phyloP scores from a whole-genome alignment of 2,888 invertebrate genomes.

The Ecliptopera silaceata region DNA sequence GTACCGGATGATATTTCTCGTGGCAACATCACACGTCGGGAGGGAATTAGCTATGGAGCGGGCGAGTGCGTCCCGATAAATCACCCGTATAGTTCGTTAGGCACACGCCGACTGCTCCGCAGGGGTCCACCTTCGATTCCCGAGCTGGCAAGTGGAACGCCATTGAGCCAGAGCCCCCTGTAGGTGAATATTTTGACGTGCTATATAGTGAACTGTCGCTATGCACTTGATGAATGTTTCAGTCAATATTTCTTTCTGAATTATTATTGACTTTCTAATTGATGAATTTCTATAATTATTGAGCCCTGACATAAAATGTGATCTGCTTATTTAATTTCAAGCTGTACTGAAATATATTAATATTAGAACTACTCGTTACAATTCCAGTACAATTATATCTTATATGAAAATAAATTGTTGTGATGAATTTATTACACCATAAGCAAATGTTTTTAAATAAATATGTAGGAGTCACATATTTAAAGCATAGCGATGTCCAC shows the following conservation, averaged over 20 bases:
- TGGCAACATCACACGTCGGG: slow-evolving; percentile 71
- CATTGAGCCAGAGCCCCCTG: slow-evolving; percentile 71
- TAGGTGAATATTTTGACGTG: slow-evolving; percentile 78
- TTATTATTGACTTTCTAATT: slow-evolving; percentile 23
- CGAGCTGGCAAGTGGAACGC: slow-evolving; percentile 70
- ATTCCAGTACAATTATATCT: too few relatives aligned
- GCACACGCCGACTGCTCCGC: slow-evolving; percentile 67
- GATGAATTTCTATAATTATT: slow-evolving; percentile 12
- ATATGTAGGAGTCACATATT: neutral
- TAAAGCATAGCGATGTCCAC: slow-evolving; percentile 7
- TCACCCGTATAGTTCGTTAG: slow-evolving; percentile 78
- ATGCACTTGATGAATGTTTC: slow-evolving; percentile 62
- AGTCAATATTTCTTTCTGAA: slow-evolving; percentile 20
- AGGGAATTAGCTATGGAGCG: slow-evolving; percentile 71
- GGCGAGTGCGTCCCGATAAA: slow-evolving; percentile 65
- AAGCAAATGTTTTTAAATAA: neutral
- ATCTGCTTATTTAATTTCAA: too few relatives aligned
- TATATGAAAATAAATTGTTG: neutral
- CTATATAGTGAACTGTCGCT: slow-evolving; percentile 63
- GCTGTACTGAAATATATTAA: too few relatives aligned
- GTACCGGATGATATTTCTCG: slow-evolving; percentile 61
- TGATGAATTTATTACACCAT: neutral
- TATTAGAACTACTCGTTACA: too few relatives aligned
- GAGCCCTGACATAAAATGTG: neutral
- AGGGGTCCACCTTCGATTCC: slow-evolving; percentile 76